Conservation (phyloP, 2,113 vertebrate species). For the Lates calcarifer region DNA sequence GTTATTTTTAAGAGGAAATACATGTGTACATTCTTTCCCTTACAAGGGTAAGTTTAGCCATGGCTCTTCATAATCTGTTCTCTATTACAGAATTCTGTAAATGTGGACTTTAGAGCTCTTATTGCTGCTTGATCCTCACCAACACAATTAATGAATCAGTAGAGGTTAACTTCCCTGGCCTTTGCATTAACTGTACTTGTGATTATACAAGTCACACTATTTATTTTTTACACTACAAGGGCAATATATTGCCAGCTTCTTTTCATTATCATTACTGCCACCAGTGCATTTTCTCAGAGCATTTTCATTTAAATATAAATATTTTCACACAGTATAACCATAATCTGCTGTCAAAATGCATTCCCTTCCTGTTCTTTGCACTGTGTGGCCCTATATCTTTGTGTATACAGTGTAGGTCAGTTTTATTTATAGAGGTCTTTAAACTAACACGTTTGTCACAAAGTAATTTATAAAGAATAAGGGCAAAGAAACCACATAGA, state of each 20-base stretch:
- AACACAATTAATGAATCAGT: not conserved
- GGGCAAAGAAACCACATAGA: slow-evolving; percentile 2
- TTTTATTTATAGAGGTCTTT: slow-evolving; percentile 20
- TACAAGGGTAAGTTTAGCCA: not conserved
- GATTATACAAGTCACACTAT: not conserved
- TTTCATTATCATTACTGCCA: not conserved
- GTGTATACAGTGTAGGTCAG: slow-evolving; percentile 8
- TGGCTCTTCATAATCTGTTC: not conserved
- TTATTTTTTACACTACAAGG: not conserved
- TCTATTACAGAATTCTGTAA: not conserved
- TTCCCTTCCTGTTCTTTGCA: slow-evolving; percentile 2
- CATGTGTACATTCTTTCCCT: not conserved
- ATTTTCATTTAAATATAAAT: slow-evolving; percentile 30
- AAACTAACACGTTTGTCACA: slow-evolving; percentile 1
- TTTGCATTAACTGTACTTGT: not conserved
- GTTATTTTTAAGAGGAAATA: not conserved
- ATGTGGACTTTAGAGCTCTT: not conserved
- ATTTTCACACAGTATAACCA: not conserved
- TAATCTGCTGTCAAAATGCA: slow-evolving; percentile 13
- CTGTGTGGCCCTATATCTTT: not conserved
- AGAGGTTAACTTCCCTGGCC: not conserved
- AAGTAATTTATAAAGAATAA: slow-evolving; percentile 23
- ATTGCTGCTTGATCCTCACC: not conserved
- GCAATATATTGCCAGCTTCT: not conserved
- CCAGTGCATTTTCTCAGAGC: not conserved